These are phyloP conservation scores for Fregata magnificens DNA, from an alignment of 2,113 vertebrate genomes.

Conservation along the genomic window DNA sequence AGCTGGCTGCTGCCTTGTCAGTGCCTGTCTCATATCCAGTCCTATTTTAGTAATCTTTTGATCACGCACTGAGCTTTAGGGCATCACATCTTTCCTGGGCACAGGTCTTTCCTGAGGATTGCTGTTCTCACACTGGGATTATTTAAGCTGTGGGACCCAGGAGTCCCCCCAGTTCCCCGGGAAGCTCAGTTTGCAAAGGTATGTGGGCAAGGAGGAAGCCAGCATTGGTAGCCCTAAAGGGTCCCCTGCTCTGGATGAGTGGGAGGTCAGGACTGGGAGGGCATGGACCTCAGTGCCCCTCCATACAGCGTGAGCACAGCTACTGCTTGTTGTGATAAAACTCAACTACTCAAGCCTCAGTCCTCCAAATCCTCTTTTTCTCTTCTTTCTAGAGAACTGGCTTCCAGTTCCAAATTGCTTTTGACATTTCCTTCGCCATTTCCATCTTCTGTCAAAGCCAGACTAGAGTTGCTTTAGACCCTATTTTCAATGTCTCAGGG, in stretches of 20 bases:
- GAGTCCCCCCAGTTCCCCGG: accelerated
- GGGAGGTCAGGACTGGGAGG: neutral
- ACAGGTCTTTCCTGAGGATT: neutral
- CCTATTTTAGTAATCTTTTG: neutral
- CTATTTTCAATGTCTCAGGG: neutral
- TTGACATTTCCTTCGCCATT: neutral
- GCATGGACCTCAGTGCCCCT: neutral
- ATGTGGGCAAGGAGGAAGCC: neutral
- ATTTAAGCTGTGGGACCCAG: neutral
- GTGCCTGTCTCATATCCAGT: neutral
- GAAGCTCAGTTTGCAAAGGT: neutral
- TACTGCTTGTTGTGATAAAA: neutral
- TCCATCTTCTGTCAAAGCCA: neutral
- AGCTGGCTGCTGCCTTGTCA: neutral
- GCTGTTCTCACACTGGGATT: neutral
- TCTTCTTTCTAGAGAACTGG: neutral
- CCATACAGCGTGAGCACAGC: neutral
- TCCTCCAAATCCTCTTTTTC: neutral
- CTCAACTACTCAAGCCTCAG: neutral
- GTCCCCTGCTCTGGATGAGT: neutral
- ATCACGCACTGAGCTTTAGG: neutral
- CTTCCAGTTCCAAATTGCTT: neutral
- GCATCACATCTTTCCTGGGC: neutral
- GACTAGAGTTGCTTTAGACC: neutral
- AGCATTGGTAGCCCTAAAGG: neutral